phyloP scores from a whole-genome alignment of 2,113 vertebrate genomes.

The Callaeas wilsoni region DNA sequence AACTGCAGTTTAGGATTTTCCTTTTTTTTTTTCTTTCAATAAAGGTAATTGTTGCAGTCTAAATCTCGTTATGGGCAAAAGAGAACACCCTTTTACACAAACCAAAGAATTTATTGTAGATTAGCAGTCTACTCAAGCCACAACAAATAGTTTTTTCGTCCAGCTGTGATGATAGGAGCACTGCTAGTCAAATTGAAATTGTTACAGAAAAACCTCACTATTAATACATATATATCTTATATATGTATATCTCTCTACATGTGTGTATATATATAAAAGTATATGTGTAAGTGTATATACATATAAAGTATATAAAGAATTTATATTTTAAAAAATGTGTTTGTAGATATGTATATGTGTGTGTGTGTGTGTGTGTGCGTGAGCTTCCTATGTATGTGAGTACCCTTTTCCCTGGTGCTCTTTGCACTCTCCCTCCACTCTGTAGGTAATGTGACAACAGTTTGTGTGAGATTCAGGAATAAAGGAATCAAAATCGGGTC shows the following conservation, averaged over 20 bases:
- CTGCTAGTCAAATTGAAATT: not conserved
- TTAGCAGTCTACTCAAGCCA: not conserved
- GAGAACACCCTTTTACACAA: not conserved
- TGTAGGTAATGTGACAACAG: not conserved
- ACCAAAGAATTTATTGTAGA: not conserved
- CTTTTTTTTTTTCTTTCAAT: not conserved
- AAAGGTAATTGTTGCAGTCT: not conserved
- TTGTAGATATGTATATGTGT: rapidly evolving
- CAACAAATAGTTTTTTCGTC: not conserved
- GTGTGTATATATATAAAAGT: too few relatives aligned
- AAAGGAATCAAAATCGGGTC: not conserved
- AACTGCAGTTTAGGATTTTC: not conserved
- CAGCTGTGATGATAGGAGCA: not conserved
- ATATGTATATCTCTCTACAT: not conserved
- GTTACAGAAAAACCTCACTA: not conserved
- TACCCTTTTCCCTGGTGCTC: not conserved
- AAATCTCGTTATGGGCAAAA: not conserved
- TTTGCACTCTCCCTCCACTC: not conserved
- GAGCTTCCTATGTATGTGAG: not conserved
- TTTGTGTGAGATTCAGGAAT: not conserved
- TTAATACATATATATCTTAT: not conserved
- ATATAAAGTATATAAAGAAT: not conserved
- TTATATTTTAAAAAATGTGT: not conserved
- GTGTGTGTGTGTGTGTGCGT: too few relatives aligned
- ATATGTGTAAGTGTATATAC: too few relatives aligned